A percentile compares a stretch with the other conserved stretches of the same genome.
Conservation (phyloP, 2,888 invertebrate genomes). For the Venusia cambrica region DNA sequence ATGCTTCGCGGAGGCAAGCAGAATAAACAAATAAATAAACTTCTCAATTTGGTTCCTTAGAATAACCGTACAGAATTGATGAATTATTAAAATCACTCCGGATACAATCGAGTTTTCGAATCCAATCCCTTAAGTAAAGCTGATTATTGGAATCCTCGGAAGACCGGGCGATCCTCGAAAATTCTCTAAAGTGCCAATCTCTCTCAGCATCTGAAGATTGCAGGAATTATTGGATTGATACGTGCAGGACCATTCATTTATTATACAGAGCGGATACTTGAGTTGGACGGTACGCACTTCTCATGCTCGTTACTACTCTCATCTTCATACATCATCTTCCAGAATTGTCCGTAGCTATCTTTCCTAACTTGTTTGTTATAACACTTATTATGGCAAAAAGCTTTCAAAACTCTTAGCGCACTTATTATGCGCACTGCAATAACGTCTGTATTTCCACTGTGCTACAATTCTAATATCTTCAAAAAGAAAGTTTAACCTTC, state of each 20-base stretch:
- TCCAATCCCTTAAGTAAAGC: conserved; percentile 79
- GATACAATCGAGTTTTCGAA: conserved; percentile 73
- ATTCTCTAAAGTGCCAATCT: conserved; percentile 73
- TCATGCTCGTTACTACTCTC: conserved; percentile 22
- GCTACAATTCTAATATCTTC: too few relatives aligned
- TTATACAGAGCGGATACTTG: conserved; percentile 54
- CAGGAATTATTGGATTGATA: conserved; percentile 60
- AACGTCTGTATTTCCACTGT: too few relatives aligned
- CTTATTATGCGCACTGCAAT: too few relatives aligned
- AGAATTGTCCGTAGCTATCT: too few relatives aligned
- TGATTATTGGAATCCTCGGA: conserved; percentile 71
- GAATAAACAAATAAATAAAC: conserved; percentile 46
- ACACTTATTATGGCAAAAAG: too few relatives aligned
- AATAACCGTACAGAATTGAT: conserved; percentile 59
- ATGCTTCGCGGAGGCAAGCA: conserved; percentile 1
- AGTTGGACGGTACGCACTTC: conserved; percentile 26
- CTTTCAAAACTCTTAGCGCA: conserved; percentile 54
- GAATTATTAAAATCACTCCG: conserved; percentile 77
- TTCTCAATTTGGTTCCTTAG: conserved; percentile 48
- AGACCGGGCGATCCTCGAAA: conserved; percentile 58
- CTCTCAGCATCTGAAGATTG: conserved; percentile 50
- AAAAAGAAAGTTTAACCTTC: too few relatives aligned
- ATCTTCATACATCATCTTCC: conserved; percentile 31
- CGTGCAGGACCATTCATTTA: conserved; percentile 61
- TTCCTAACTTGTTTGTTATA: too few relatives aligned